Evolutionary conservation across 2,888 invertebrate genomes (phyloP).

Genomic region (Seira sanloemensis): DNA sequence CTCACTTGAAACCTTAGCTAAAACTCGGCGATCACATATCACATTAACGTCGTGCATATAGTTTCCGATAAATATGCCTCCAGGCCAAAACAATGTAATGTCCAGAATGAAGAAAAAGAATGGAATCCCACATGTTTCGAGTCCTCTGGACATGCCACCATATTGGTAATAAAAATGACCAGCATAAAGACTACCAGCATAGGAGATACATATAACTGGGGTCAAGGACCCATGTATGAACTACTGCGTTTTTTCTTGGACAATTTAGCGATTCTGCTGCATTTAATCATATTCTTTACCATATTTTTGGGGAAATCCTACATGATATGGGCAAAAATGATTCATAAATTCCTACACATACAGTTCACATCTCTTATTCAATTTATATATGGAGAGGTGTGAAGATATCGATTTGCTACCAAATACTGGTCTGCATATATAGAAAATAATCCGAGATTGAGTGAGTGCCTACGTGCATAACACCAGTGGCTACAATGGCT

Average conservation of each 20-base stretch:
- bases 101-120: neutral
- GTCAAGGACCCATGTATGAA: neutral
- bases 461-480: neutral
- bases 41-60: too few relatives aligned
- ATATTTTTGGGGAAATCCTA: neutral
- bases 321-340: neutral
- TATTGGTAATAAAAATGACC: neutral
- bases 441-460: neutral
- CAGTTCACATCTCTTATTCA: neutral
- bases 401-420: neutral
- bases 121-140: neutral
- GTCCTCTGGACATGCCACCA: neutral
- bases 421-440: neutral
- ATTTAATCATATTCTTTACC: neutral
- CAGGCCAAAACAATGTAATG: neutral
- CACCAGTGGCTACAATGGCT: neutral
- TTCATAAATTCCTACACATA: neutral
- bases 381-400: too few relatives aligned
- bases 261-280: neutral
- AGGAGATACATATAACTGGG: neutral
- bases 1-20: too few relatives aligned
- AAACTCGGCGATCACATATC: too few relatives aligned
- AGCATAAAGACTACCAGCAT: neutral
- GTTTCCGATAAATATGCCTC: neutral
- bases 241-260: neutral